These are phyloP conservation scores for Agriopis leucophaearia DNA, from an alignment of 2,888 invertebrate species.

Conservation along the genomic window DNA sequence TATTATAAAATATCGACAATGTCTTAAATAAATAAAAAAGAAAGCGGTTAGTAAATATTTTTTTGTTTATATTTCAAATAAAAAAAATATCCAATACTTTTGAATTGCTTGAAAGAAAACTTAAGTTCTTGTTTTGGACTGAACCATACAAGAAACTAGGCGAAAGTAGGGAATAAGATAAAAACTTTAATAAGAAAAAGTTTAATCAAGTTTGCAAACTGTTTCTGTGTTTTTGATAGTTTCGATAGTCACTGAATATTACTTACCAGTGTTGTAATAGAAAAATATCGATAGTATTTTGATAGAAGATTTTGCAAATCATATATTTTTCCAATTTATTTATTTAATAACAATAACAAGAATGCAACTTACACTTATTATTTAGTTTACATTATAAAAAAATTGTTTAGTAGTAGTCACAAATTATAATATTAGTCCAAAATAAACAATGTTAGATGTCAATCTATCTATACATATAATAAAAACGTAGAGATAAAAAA, in stretches of 20 bases:
- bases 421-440: too few relatives aligned
- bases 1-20: too few relatives aligned
- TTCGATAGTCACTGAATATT: conserved; percentile 6
- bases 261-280: neutral
- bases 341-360: too few relatives aligned
- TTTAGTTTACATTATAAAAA: too few relatives aligned
- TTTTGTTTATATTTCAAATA: neutral
- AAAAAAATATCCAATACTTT: neutral
- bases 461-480: too few relatives aligned
- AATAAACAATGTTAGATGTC: too few relatives aligned
- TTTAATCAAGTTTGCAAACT: conserved; percentile 56
- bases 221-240: conserved; percentile 28
- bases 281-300: neutral
- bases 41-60: too few relatives aligned
- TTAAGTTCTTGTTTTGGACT: conserved; percentile 19
- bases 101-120: neutral
- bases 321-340: too few relatives aligned
- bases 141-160: conserved; percentile 34
- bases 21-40: too few relatives aligned
- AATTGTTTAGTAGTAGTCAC: too few relatives aligned
- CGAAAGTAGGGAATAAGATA: conserved; percentile 44
- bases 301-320: neutral
- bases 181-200: conserved; percentile 50
- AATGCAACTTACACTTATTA: too few relatives aligned
- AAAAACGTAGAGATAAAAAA: too few relatives aligned